Evolutionary conservation across 2,888 invertebrate genomes (phyloP).

Genomic region (Pristionchus entomophagus): DNA sequence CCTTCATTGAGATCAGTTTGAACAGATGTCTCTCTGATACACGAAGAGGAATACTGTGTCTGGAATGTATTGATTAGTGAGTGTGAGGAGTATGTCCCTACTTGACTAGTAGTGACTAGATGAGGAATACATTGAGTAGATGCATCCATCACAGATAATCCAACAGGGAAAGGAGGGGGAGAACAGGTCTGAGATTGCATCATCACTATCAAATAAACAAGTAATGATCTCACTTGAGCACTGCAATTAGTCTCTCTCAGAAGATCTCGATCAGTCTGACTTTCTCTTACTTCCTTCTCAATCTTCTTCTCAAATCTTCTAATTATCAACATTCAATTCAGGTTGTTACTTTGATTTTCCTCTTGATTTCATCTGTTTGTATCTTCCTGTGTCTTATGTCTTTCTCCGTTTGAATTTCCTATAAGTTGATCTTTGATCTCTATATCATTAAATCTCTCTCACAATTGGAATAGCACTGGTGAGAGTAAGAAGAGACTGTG

Average conservation of each 20-base stretch:
- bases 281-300: background rate
- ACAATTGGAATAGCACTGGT: background rate
- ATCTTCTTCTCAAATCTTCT: background rate
- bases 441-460: background rate
- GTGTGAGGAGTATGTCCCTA: too few species aligned
- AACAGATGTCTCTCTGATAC: background rate
- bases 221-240: background rate
- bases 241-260: background rate
- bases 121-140: background rate
- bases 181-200: background rate
- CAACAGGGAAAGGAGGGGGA: background rate
- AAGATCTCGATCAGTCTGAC: background rate
- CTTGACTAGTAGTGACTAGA: background rate
- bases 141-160: background rate
- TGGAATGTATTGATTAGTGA: background rate
- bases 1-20: background rate
- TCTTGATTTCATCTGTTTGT: slow-evolving; percentile 2
- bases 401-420: background rate
- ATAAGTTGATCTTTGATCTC: background rate
- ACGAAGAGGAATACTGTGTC: slow-evolving; percentile 3
- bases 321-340: background rate
- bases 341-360: background rate
- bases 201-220: background rate
- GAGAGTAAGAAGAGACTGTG: background rate
- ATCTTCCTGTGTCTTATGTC: background rate